A percentile compares a stretch with the other conserved stretches of the same genome.
Conservation (phyloP, 2,113 vertebrate species). For the Sprattus sprattus region DNA sequence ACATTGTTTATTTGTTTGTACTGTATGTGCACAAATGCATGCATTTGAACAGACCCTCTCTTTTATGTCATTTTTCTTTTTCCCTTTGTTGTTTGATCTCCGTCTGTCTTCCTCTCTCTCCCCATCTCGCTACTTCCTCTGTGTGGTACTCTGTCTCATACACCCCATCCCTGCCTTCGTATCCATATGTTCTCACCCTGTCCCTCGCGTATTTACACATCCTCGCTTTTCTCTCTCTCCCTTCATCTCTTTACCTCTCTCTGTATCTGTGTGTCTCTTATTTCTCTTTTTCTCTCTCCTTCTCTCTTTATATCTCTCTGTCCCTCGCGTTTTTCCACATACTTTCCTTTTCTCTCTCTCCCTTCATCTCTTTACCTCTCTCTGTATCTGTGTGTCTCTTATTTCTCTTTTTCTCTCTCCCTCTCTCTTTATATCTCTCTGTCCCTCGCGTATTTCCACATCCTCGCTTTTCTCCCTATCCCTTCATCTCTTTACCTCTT, state of each 20-base stretch:
- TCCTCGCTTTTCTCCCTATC: background rate
- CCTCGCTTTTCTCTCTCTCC: too few relatives aligned
- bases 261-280: too few relatives aligned
- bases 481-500: background rate
- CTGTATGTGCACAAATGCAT: background rate
- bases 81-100: background rate
- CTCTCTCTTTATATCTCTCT: background rate
- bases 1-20: background rate
- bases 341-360: too few relatives aligned
- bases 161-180: too few relatives aligned
- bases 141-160: background rate
- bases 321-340: too few relatives aligned
- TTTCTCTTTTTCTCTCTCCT: background rate
- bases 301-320: conserved; percentile 14
- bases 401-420: too few relatives aligned
- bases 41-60: too few relatives aligned
- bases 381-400: too few relatives aligned
- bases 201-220: too few relatives aligned
- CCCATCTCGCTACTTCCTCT: background rate
- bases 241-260: background rate
- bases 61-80: background rate
- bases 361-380: background rate
- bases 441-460: too few relatives aligned
- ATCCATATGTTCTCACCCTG: too few relatives aligned
- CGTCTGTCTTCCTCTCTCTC: background rate